phyloP scores from a whole-genome alignment of 2,888 invertebrate genomes.

The Hoplodrina ambigua region DNA sequence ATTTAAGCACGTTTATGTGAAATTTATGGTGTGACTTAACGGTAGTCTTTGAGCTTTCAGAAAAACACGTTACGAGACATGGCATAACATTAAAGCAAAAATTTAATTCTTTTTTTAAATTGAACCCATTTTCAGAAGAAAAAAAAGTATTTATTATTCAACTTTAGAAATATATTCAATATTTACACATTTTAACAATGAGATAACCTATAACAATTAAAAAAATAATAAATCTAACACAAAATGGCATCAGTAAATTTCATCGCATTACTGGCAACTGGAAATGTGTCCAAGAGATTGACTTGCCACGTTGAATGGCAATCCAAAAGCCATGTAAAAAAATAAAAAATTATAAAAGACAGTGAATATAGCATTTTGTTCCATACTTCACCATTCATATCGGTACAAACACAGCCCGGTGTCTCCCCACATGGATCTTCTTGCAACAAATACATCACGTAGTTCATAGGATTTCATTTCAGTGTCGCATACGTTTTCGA shows the following conservation, averaged over 20 bases:
- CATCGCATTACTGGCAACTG: too few species aligned
- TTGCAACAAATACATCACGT: slow-evolving; percentile 46
- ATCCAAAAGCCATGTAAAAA: too few species aligned
- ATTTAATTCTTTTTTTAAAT: not conserved
- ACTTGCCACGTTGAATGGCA: too few species aligned
- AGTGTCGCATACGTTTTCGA: slow-evolving; percentile 44
- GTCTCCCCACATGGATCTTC: not conserved
- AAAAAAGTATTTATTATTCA: too few species aligned
- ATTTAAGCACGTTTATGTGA: slow-evolving; percentile 13
- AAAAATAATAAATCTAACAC: too few species aligned
- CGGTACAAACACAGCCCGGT: not conserved
- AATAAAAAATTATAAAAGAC: not conserved
- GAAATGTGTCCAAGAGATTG: too few species aligned
- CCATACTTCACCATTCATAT: not conserved
- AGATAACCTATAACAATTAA: too few species aligned
- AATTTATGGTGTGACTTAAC: slow-evolving; percentile 8
- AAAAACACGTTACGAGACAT: not conserved
- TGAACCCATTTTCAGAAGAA: not conserved
- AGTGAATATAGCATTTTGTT: not conserved
- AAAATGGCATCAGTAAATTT: too few species aligned
- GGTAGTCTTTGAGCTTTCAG: slow-evolving; percentile 11
- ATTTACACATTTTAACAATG: too few species aligned
- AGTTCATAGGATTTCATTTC: slow-evolving; percentile 37
- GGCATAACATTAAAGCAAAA: slow-evolving; percentile 14
- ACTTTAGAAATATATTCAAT: too few species aligned